These are phyloP conservation scores for Hyalella azteca DNA, from an alignment of 2,888 invertebrate species.

Conservation along the genomic window DNA sequence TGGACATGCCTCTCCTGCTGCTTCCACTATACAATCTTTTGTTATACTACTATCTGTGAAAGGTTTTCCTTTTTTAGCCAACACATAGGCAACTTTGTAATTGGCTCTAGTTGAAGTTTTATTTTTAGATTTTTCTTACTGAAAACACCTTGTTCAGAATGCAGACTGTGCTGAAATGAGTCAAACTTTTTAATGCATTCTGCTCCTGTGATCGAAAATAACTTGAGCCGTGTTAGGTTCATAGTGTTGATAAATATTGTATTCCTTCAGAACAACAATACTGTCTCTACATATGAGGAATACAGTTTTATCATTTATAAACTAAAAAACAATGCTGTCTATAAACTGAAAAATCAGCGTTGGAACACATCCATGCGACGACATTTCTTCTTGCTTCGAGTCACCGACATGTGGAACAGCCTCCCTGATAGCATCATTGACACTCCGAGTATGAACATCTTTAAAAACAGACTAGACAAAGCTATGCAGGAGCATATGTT, in stretches of 20 bases:
- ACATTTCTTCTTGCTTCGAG: too few species aligned
- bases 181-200: background rate
- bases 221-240: background rate
- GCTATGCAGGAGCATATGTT: too few species aligned
- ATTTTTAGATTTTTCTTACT: background rate
- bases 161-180: background rate
- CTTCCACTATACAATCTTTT: slow-evolving; percentile 37
- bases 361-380: too few species aligned
- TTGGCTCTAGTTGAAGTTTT: background rate
- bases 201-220: too few species aligned
- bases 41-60: slow-evolving; percentile 21
- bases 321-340: too few species aligned
- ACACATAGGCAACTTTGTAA: slow-evolving; percentile 17
- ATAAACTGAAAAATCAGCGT: too few species aligned
- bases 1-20: slow-evolving; percentile 27
- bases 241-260: background rate
- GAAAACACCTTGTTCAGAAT: background rate
- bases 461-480: too few species aligned
- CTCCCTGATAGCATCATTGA: too few species aligned
- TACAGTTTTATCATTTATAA: background rate
- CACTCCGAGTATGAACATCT: too few species aligned
- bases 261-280: background rate
- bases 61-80: slow-evolving; percentile 38
- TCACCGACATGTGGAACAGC: too few species aligned
- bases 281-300: background rate